These are phyloP conservation scores for Schizothorax lantsangensis DNA, from an alignment of 2,797 vertebrate species.

Conservation along the genomic window DNA sequence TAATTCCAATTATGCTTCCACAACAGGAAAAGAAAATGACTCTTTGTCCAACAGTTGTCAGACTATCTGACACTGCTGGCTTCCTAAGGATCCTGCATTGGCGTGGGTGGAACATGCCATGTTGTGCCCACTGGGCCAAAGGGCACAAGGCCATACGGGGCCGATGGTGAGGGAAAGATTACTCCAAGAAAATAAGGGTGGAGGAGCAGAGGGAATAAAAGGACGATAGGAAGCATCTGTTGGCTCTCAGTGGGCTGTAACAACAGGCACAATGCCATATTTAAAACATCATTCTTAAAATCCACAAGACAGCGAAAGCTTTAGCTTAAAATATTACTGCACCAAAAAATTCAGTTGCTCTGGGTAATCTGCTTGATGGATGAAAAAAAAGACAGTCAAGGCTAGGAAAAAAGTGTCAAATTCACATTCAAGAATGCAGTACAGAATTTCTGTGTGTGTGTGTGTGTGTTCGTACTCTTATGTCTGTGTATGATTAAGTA, in stretches of 20 bases:
- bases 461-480: neutral
- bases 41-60: slow-evolving; percentile 41
- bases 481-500: neutral
- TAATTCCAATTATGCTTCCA: slow-evolving; percentile 26
- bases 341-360: neutral
- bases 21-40: slow-evolving; percentile 43
- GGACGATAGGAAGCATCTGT: slow-evolving; percentile 56
- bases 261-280: slow-evolving; percentile 4
- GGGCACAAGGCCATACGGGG: slow-evolving; percentile 65
- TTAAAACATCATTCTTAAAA: slow-evolving; percentile 17
- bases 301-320: neutral
- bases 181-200: slow-evolving; percentile 44
- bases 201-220: slow-evolving; percentile 20
- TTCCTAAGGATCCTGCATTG: slow-evolving; percentile 48
- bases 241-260: slow-evolving; percentile 17
- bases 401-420: neutral
- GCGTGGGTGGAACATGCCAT: slow-evolving; percentile 40
- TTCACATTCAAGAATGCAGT: neutral
- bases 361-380: neutral
- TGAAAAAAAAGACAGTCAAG: neutral
- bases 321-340: slow-evolving; percentile 11
- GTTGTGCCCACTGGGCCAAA: slow-evolving; percentile 74
- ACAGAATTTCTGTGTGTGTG: neutral
- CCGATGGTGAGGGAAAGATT: slow-evolving; percentile 48
- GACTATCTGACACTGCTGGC: slow-evolving; percentile 42